Evolutionary conservation across 1,140 invertebrate species (phyloP).

Genomic region (Drosophila guanche): DNA sequence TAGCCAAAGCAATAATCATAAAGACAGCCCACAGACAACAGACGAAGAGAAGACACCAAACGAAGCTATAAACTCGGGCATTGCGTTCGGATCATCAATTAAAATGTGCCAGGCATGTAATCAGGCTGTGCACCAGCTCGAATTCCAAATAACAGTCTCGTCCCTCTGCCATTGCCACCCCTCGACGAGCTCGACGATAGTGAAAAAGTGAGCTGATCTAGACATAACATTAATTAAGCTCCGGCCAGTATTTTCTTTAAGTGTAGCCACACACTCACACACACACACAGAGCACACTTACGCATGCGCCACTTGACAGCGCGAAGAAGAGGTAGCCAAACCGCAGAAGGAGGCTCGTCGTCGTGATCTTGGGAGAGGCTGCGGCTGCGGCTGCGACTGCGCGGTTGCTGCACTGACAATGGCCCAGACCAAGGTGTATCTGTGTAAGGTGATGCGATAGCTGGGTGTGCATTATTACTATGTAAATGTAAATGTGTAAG

Average conservation of each 20-base stretch:
- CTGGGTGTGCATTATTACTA: too few species aligned
- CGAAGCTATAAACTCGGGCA: slow-evolving; percentile 41
- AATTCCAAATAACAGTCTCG: slow-evolving; percentile 30
- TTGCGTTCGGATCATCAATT: slow-evolving; percentile 66
- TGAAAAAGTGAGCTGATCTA: slow-evolving; percentile 46
- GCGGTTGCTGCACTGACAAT: slow-evolving; percentile 40
- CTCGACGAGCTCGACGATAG: background rate
- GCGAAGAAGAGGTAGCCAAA: slow-evolving; percentile 20
- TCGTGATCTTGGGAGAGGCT: slow-evolving; percentile 37
- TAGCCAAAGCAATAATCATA: slow-evolving; percentile 63
- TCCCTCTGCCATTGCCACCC: background rate
- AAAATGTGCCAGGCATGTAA: slow-evolving; percentile 60
- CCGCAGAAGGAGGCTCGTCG: slow-evolving; percentile 73
- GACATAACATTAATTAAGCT: slow-evolving; percentile 38
- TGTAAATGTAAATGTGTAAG: too few species aligned
- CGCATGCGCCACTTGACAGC: slow-evolving; percentile 53
- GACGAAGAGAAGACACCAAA: slow-evolving; percentile 35
- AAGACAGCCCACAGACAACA: slow-evolving; percentile 27
- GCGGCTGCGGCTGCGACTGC: slow-evolving; percentile 12
- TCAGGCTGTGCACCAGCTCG: slow-evolving; percentile 45
- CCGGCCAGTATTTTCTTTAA: slow-evolving; percentile 12
- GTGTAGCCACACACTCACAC: slow-evolving; percentile 30
- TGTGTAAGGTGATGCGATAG: too few species aligned
- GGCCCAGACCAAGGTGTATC: slow-evolving; percentile 3
- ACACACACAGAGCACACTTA: background rate